Evolutionary conservation across 2,888 invertebrate species (phyloP), one percentile per base, ranked within the genome.

Genomic region (Machimus atricapillus): DNA sequence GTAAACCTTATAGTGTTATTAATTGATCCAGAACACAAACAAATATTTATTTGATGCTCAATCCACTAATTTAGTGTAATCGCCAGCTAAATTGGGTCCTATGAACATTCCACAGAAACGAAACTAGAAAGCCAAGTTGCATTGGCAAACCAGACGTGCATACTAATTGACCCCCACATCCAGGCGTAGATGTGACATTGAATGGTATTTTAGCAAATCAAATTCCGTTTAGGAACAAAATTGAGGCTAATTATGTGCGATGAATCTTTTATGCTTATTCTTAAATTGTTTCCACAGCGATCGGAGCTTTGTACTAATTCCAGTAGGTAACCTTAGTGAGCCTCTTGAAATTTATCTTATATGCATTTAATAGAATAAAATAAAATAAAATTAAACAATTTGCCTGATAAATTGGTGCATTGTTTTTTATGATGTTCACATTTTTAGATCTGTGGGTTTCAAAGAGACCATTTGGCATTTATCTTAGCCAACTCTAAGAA

Each of bases 51-150:
- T 56, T 23, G 66, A 66, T 66, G 66, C 23, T 27, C 12, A 66
- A 27, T 12, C 27, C 3, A 3, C 66, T 66, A 66, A 66, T 66
- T 66, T 19, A 66, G 27, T 1, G 66, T 12, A 66, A 66, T 66
- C 23, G 23, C 12, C 2, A 12, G 27, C 79, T 46, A 79, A 79
- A 34, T 23, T 52, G 27, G 79, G 23, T 27, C 6, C 46, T 27
- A 79, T 52, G 52, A 52, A 79, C 79, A 79, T 79, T 79, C 79
- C 79, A 46, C 40, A 12, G 52, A 79, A 79, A 16, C 52, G 27
- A 79, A 79, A 79, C 79, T 76, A 31, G 52, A 79, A 79, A 79
- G 79, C 52, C 52, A 79, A 79, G 12, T 31, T 79, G 79, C 46
- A 52, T 79, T 79, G 14, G 3, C 52, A 52, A 79, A 79, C 79